phyloP scores from a whole-genome alignment of 1,140 invertebrate genomes.

The Berghia stephanieae region DNA sequence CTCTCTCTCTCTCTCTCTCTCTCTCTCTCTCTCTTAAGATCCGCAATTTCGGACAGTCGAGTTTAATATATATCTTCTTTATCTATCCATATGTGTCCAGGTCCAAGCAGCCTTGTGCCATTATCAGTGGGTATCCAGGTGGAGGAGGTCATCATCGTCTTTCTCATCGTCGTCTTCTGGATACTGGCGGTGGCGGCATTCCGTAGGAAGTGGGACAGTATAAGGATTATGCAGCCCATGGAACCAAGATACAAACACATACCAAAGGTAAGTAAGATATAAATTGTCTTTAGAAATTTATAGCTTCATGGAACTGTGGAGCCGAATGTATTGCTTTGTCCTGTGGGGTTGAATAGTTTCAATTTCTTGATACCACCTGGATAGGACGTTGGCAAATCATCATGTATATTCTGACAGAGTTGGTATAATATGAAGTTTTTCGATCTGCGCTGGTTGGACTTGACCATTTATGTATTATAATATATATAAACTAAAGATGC shows the following conservation, averaged over 20 bases:
- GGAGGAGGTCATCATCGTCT: slow-evolving; percentile 54
- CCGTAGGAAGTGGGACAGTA: slow-evolving; percentile 56
- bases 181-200: slow-evolving; percentile 52
- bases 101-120: neutral
- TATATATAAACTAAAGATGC: too few species aligned
- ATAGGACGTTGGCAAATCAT: too few species aligned
- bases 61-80: neutral
- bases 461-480: too few species aligned
- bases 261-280: slow-evolving; percentile 52
- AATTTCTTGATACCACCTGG: too few species aligned
- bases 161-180: slow-evolving; percentile 53
- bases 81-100: neutral
- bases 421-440: too few species aligned
- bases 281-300: too few species aligned
- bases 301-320: too few species aligned
- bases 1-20: neutral
- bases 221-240: slow-evolving; percentile 56
- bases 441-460: too few species aligned
- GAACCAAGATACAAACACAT: slow-evolving; percentile 54
- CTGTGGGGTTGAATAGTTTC: too few species aligned
- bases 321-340: too few species aligned
- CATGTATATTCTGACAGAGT: too few species aligned
- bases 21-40: neutral
- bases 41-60: neutral
- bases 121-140: slow-evolving; percentile 31